Evolutionary conservation across 2,888 invertebrate species (phyloP).

Genomic region (Aphelenchoides bicaudatus): DNA sequence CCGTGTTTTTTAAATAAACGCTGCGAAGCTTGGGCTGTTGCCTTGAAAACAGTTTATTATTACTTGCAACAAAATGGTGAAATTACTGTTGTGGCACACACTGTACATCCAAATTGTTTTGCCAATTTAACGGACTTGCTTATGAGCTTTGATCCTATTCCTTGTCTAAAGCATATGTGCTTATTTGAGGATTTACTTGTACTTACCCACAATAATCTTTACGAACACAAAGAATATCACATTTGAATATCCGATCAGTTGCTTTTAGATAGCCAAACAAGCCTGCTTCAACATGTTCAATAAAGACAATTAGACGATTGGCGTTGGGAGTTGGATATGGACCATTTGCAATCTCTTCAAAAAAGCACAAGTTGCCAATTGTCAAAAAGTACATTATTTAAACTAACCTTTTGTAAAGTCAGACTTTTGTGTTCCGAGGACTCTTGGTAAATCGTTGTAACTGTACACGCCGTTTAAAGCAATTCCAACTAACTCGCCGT

Average conservation of each 20-base stretch:
- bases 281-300: constrained; percentile 22
- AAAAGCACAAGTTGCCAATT: background rate
- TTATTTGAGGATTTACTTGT: background rate
- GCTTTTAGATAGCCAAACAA: constrained; percentile 1
- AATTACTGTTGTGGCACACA: constrained; percentile 5
- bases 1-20: constrained; percentile 25
- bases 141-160: constrained; percentile 3
- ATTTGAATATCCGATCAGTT: constrained; percentile 18
- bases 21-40: constrained; percentile 25
- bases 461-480: constrained; percentile 17
- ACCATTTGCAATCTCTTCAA: constrained; percentile 21
- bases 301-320: constrained; percentile 25
- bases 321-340: constrained; percentile 24
- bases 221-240: constrained; percentile 15
- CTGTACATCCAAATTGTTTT: background rate
- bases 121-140: background rate
- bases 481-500: constrained; percentile 13
- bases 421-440: background rate
- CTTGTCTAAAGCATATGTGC: constrained; percentile 2
- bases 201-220: constrained; percentile 15
- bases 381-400: background rate
- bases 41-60: too few relatives aligned
- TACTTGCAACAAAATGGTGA: constrained; percentile 21
- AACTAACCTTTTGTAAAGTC: constrained; percentile 18
- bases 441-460: background rate